Evolutionary conservation across 2,797 vertebrate species (phyloP).

Genomic region (Chaetodon trifasciatus): DNA sequence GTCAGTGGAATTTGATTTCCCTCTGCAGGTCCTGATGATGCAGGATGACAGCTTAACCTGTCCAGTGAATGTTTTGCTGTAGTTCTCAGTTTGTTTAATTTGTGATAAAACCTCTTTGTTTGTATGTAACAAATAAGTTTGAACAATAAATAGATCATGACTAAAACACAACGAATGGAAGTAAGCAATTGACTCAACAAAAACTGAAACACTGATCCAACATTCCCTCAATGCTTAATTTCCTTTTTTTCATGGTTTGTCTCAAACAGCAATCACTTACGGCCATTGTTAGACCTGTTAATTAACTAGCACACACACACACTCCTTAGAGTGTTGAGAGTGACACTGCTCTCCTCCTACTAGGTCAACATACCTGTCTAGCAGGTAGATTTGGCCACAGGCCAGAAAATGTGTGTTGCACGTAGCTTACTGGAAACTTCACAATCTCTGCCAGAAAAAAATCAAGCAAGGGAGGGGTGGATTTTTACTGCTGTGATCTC

Average conservation of each 20-base stretch:
- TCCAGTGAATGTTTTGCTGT: not conserved
- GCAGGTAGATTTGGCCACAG: conserved; percentile 66
- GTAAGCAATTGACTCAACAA: not conserved
- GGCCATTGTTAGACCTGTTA: conserved; percentile 16
- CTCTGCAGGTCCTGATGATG: not conserved
- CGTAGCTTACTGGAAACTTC: conserved; percentile 78
- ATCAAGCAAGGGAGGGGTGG: conserved; percentile 38
- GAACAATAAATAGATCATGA: not conserved
- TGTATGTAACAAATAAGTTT: not conserved
- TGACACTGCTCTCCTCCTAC: conserved; percentile 32
- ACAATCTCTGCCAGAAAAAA: conserved; percentile 65
- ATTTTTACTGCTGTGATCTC: conserved; percentile 53
- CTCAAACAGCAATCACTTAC: not conserved
- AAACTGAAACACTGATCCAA: not conserved
- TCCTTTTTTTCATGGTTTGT: too few relatives aligned
- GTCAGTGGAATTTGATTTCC: not conserved
- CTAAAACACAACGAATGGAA: not conserved
- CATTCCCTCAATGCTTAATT: too few relatives aligned
- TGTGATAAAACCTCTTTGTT: not conserved
- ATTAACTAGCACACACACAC: conserved; percentile 4
- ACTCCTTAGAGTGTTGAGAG: not conserved
- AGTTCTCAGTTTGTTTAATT: not conserved
- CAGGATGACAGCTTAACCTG: not conserved
- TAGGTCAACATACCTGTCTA: conserved; percentile 75
- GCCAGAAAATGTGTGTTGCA: conserved; percentile 59